Base-by-base conservation (phyloP, 2,888 invertebrate genomes). In the Caenorhabditis macrosperma region DNA sequence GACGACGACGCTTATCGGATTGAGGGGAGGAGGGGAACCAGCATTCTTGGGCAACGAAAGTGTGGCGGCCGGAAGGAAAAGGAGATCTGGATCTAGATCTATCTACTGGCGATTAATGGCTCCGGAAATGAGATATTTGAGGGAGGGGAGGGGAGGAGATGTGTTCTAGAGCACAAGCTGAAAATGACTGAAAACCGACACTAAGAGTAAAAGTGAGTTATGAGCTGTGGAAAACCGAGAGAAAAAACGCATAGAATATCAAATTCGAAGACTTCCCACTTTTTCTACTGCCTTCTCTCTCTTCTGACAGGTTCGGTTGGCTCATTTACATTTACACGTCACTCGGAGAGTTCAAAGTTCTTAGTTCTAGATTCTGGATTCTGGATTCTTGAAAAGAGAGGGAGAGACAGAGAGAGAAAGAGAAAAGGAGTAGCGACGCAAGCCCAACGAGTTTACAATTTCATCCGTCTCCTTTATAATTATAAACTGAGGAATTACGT, bases 121-220 rank as follows among this genome's bases (percentile, higher is more conserved):
- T 22, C 54, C 54, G 71, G 72, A 72, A 72, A 64, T 63, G 55
- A 57, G 63, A 72, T 57, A 63, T 63, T 55, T n/a, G n/a, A n/a
- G 55, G 61, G 52, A 61, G 50, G 2, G 46, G 60, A 48, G 54
- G 48, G 46, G 68, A 28, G n/a, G n/a, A 35, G n/a, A 41, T 55
- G 28, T 44, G n/a, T 28, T 41, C 15, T 38, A 12, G 15, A 12
- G 38, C 7, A n/a, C n/a, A n/a, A n/a, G n/a, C n/a, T n/a, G n/a
- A n/a, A n/a, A n/a, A n/a, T n/a, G n/a, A n/a, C 41, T 9, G 41
- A 41, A 41, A 41, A 41, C n/a, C 41, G 5, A 41, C 10, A 41
- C 10, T 41, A 20, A n/a, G 5, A 44, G 10, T 33, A 17, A 9
- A 17, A 44, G 17, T 44, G 44, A 44, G 44, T 44, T 44, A 44